A percentile compares a stretch with the other conserved stretches of the same genome.
These are phyloP conservation scores for Latrodectus geometricus DNA, from an alignment of 1,140 invertebrate genomes.

Conservation along the genomic window DNA sequence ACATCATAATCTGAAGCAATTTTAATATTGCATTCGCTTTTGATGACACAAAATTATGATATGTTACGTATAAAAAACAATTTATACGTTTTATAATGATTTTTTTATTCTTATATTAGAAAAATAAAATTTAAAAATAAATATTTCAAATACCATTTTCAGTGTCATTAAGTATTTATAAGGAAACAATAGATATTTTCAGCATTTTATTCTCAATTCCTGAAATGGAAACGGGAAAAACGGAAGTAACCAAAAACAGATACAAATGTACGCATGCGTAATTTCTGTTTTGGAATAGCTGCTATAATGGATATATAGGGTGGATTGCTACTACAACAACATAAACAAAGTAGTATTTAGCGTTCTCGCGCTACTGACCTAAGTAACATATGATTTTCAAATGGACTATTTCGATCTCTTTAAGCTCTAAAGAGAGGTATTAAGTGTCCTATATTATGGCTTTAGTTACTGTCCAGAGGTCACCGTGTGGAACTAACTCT, in stretches of 20 bases:
- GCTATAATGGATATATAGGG: conserved; percentile 53
- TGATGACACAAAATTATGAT: too few relatives aligned
- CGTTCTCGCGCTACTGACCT: neutral
- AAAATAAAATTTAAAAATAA: too few relatives aligned
- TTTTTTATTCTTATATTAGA: too few relatives aligned
- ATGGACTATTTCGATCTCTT: conserved; percentile 14
- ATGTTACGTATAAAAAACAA: too few relatives aligned
- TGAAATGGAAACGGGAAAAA: conserved; percentile 54
- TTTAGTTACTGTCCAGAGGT: conserved; percentile 61
- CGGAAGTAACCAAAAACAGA: conserved; percentile 47
- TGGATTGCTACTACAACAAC: conserved; percentile 46
- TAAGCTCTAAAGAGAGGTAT: neutral
- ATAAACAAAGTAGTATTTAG: conserved; percentile 32
- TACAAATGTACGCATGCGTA: conserved; percentile 35
- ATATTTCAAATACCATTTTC: neutral
- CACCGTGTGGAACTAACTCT: conserved; percentile 50
- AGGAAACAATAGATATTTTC: neutral
- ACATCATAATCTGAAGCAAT: too few relatives aligned
- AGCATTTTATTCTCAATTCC: conserved; percentile 19
- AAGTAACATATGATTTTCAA: conserved; percentile 21
- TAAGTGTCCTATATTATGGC: conserved; percentile 35
- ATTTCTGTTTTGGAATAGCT: conserved; percentile 28
- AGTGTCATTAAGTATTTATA: neutral
- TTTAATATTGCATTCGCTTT: too few relatives aligned
- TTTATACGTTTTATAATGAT: too few relatives aligned